A percentile compares a stretch with the other conserved stretches of the same genome.
Evolutionary conservation across 2,888 invertebrate species (phyloP).

Genomic region (Polietes domitor): DNA sequence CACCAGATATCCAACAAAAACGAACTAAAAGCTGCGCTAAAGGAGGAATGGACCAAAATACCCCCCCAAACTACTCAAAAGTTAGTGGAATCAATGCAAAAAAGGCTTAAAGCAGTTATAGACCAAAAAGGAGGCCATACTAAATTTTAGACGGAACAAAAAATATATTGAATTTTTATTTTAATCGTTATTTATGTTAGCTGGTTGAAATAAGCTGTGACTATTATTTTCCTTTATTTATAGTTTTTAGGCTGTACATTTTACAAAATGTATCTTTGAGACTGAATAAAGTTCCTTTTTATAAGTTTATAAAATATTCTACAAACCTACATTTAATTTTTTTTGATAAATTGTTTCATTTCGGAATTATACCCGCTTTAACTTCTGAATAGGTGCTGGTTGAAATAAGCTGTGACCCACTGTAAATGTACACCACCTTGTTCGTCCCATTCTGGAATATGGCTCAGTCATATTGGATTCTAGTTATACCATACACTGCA

Average conservation of each 20-base stretch:
- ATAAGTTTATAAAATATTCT: too few relatives aligned
- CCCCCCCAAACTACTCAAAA: constrained; percentile 25
- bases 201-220: constrained; percentile 12
- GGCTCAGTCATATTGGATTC: too few relatives aligned
- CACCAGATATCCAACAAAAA: constrained; percentile 7
- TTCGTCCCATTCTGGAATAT: too few relatives aligned
- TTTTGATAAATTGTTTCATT: too few relatives aligned
- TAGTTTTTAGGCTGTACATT: background rate
- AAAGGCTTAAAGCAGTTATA: constrained; percentile 12
- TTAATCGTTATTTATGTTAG: background rate
- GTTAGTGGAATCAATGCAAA: constrained; percentile 17
- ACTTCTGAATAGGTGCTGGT: too few relatives aligned
- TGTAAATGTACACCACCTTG: too few relatives aligned
- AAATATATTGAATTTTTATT: background rate
- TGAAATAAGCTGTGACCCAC: too few relatives aligned
- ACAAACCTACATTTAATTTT: too few relatives aligned
- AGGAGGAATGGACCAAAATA: constrained; percentile 27
- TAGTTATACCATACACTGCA: too few relatives aligned
- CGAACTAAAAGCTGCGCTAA: background rate
- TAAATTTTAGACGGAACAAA: background rate
- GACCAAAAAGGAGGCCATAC: constrained; percentile 14
- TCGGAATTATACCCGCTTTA: too few relatives aligned
- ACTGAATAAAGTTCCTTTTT: constrained; percentile 1
- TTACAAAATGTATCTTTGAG: background rate
- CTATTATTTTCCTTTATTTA: background rate